Conservation (phyloP, 1,140 invertebrate species). For the Procambarus clarkii region DNA sequence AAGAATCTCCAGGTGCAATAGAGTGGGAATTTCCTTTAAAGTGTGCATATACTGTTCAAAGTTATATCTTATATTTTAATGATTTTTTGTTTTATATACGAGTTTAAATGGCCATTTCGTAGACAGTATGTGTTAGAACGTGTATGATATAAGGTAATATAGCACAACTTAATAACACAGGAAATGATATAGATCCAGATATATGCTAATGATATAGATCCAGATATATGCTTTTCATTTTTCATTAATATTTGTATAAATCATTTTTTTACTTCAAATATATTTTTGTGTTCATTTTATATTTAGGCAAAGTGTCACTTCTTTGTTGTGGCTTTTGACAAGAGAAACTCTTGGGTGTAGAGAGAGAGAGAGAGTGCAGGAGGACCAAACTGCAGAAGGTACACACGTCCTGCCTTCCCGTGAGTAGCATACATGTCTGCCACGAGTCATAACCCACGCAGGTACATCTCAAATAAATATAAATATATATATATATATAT, state of each 20-base stretch:
- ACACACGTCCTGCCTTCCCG: slow-evolving; percentile 41
- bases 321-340: neutral
- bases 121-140: neutral
- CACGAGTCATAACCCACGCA: slow-evolving; percentile 44
- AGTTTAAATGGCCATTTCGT: neutral
- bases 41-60: neutral
- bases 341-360: neutral
- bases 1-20: neutral
- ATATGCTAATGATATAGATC: neutral
- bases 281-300: slow-evolving; percentile 1
- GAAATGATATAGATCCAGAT: neutral
- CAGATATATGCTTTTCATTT: neutral
- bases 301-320: neutral
- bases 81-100: neutral
- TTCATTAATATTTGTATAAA: neutral
- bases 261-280: neutral
- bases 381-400: neutral
- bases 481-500: too few relatives aligned
- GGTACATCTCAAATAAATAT: slow-evolving; percentile 53
- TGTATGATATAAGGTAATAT: neutral
- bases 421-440: slow-evolving; percentile 30
- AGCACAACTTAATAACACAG: neutral
- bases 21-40: neutral
- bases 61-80: neutral
- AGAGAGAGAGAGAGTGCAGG: neutral